Evolutionary conservation across 2,797 vertebrate genomes (phyloP).

Genomic region (Masticophis lateralis): DNA sequence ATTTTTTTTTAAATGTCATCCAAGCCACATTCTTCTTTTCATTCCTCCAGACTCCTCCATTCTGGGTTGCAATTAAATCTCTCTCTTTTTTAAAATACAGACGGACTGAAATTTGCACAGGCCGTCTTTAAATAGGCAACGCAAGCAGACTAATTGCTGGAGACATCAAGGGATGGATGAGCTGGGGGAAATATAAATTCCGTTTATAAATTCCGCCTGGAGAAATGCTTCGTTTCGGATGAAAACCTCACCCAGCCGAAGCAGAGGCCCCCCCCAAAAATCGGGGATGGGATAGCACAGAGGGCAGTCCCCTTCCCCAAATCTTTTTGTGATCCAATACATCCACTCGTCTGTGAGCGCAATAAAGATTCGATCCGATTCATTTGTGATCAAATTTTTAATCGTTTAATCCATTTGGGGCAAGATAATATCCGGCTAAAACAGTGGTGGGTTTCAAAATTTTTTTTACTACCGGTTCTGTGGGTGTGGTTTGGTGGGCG

Average conservation of each 20-base stretch:
- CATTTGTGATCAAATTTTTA: too few relatives aligned
- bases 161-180: constrained; percentile 65
- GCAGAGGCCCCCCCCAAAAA: too few relatives aligned
- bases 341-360: too few relatives aligned
- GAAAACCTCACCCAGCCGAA: not conserved
- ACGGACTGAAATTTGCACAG: constrained; percentile 46
- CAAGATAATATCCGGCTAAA: too few relatives aligned
- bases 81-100: constrained; percentile 19
- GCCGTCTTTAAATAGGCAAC: constrained; percentile 62
- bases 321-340: not conserved
- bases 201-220: constrained; percentile 55
- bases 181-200: constrained; percentile 66
- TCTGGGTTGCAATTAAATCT: constrained; percentile 6
- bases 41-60: constrained; percentile 41
- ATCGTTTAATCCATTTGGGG: too few relatives aligned
- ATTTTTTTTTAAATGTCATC: too few relatives aligned
- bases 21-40: not conserved
- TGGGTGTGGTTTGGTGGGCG: too few relatives aligned
- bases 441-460: too few relatives aligned
- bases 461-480: too few relatives aligned
- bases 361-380: too few relatives aligned
- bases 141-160: constrained; percentile 62
- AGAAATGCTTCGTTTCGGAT: constrained; percentile 60
- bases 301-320: not conserved
- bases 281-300: too few relatives aligned